Evolutionary conservation across 2,113 vertebrate genomes (phyloP).

Genomic region (Girardinichthys multiradiatus): DNA sequence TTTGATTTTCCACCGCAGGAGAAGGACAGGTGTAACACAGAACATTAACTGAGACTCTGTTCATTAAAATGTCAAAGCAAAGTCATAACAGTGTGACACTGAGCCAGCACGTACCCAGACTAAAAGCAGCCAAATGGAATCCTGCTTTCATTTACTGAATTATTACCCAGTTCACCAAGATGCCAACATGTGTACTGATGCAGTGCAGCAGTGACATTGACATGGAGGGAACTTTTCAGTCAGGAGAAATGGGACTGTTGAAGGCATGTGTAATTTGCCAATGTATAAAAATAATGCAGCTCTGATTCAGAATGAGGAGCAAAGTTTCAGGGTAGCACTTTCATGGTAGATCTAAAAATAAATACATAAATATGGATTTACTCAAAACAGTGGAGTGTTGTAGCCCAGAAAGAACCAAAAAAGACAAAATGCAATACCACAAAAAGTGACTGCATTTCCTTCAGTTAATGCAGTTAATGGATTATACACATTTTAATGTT

Average conservation of each 20-base stretch:
- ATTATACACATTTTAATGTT: neutral
- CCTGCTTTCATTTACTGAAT: slow-evolving; percentile 4
- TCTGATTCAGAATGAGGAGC: neutral
- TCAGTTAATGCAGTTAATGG: neutral
- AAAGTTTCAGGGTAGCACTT: neutral
- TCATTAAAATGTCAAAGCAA: neutral
- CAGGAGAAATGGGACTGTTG: neutral
- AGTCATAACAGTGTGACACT: slow-evolving; percentile 10
- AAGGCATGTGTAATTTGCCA: neutral
- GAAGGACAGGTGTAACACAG: neutral
- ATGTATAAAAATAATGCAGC: neutral
- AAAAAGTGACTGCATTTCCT: neutral
- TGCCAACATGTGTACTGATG: slow-evolving; percentile 1
- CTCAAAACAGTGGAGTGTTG: slow-evolving; percentile 4
- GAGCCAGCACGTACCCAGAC: neutral
- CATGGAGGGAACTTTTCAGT: neutral
- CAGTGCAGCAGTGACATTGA: neutral
- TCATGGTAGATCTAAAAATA: neutral
- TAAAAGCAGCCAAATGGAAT: neutral
- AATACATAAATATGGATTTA: neutral
- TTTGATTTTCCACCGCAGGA: neutral
- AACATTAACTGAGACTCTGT: slow-evolving; percentile 6
- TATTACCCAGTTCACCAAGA: slow-evolving; percentile 14
- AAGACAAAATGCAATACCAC: neutral
- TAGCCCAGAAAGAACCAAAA: neutral